These are phyloP conservation scores for Apis laboriosa DNA, from an alignment of 1,140 invertebrate genomes.

Conservation along the genomic window DNA sequence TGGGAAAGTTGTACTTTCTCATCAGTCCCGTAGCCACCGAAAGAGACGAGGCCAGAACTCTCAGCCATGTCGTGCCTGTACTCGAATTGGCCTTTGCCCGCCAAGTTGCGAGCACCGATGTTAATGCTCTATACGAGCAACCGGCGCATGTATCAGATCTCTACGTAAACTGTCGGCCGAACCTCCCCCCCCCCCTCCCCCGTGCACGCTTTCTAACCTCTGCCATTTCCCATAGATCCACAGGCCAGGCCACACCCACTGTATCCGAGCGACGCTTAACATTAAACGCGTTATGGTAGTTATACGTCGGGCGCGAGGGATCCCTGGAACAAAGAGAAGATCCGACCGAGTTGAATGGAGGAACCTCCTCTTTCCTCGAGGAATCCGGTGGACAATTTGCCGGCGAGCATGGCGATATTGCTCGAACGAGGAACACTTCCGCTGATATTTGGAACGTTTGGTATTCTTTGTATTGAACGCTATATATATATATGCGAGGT, in stretches of 20 bases:
- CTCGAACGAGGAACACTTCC: neutral
- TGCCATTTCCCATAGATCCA: constrained; percentile 71
- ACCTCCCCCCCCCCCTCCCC: neutral
- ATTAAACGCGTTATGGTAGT: constrained; percentile 47
- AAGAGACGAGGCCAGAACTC: constrained; percentile 14
- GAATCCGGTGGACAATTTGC: constrained; percentile 4
- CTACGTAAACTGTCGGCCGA: constrained; percentile 11
- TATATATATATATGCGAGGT: neutral
- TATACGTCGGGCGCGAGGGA: neutral
- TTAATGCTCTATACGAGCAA: constrained; percentile 40
- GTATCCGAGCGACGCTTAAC: constrained; percentile 54
- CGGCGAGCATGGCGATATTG: neutral
- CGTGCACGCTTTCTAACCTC: constrained; percentile 64
- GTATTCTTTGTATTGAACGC: neutral
- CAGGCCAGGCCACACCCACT: constrained; percentile 66
- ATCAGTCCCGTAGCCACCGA: neutral
- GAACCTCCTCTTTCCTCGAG: neutral
- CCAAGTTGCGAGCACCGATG: constrained; percentile 19
- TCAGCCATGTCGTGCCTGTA: constrained; percentile 29
- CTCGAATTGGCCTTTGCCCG: constrained; percentile 56
- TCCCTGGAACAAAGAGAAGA: constrained; percentile 56
- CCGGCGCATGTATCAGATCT: constrained; percentile 44
- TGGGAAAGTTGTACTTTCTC: constrained; percentile 40
- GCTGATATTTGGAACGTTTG: neutral
- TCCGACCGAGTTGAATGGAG: neutral